These are phyloP conservation scores for Cyrtonyx montezumae DNA, from an alignment of 2,113 vertebrate genomes.

Conservation along the genomic window DNA sequence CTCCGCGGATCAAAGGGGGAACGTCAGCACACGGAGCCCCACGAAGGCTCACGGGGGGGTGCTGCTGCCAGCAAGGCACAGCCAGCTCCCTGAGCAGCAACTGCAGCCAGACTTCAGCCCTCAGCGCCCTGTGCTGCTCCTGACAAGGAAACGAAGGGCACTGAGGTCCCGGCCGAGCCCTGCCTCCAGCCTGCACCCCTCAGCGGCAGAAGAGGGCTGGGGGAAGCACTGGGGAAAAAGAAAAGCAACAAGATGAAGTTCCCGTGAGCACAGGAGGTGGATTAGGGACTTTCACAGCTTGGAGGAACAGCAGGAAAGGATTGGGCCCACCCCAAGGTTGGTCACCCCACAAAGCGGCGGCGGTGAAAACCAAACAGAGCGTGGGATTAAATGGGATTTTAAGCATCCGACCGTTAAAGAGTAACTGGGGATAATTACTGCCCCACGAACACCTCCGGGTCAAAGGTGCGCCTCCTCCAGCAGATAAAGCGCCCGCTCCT, in stretches of 20 bases:
- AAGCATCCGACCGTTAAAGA: constrained; percentile 52
- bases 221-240: not conserved
- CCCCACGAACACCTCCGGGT: constrained; percentile 18
- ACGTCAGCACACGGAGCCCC: rapidly evolving
- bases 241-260: not conserved
- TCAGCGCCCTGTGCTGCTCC: not conserved
- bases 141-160: not conserved
- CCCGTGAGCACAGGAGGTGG: not conserved
- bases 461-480: constrained; percentile 42
- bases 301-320: not conserved
- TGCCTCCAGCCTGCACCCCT: not conserved
- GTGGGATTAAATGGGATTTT: constrained; percentile 18
- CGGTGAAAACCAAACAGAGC: not conserved
- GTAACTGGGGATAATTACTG: constrained; percentile 22
- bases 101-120: not conserved
- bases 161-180: not conserved
- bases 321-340: not conserved
- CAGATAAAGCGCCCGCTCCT: not conserved
- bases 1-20: rapidly evolving
- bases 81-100: not conserved
- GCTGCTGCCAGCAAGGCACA: not conserved
- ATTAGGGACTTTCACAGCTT: not conserved
- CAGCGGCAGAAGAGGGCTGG: not conserved
- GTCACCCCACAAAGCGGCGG: not conserved
- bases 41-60: not conserved